Evolutionary conservation across 2,113 vertebrate genomes (phyloP), one percentile per base, ranked within the genome.

Genomic region (Zosterops hypoxanthus): DNA sequence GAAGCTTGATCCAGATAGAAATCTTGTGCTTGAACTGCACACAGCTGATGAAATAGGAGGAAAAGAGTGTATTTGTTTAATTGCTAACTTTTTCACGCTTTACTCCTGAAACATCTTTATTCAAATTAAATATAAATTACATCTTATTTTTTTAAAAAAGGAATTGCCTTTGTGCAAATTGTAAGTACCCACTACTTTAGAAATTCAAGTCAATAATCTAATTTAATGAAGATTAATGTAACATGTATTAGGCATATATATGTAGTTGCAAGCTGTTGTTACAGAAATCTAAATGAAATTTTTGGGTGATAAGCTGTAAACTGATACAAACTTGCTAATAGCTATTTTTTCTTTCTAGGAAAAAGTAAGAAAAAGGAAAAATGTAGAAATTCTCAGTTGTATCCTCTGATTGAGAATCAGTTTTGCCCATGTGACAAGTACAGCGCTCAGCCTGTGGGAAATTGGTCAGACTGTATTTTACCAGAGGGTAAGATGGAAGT

Each of bases 381-480:
- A 92, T 99, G 99, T 95, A 99, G 98, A 97, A 99, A 99, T 97
- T 98, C 98, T 24, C 99, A 99, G 56, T 90, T 98, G 82, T 99
- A 99, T 95, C 99, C 99, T 9, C 95, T 99, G 95, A 99, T 98
- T 8, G 99, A 99, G 98, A 99, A 99, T 34, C 99, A 99, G 95
- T 99, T 99, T 95, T 99, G 99, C 88, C 99, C 99, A 0, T 99
- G 99, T 92, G 98, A 99, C 97, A 99, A 99, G 91, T 99, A 99
- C 95, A 99, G 98, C 1, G 99, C 99, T 26, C 99, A 99, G 96
- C 98, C 99, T 1, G 98, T 99, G 97, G 99, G 99, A 24, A 99
- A 99, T 90, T 99, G 99, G 99, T 99, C 99, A 2, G 99, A 99
- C 97, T 99, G 99, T 94, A 99, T 99, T 95, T 97, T 99, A 68